These are phyloP conservation scores for Stichopus horrens DNA, from an alignment of 53 echinoderm and acorn worm genomes.

Conservation along the genomic window DNA sequence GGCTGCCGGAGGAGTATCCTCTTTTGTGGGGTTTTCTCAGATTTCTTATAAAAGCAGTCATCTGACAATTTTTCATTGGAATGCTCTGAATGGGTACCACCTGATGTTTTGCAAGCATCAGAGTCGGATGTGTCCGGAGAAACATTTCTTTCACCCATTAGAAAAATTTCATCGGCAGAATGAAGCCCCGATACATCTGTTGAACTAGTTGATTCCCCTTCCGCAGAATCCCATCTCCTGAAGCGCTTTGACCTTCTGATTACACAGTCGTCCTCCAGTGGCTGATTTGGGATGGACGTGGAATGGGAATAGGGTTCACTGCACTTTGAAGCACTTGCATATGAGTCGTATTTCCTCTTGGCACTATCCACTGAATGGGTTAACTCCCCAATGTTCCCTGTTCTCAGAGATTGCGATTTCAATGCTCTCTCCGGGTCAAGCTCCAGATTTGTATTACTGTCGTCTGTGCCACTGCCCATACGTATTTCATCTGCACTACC, in stretches of 20 bases:
- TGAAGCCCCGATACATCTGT: background rate
- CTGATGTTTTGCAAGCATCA: background rate
- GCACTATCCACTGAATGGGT: background rate
- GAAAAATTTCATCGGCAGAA: slow-evolving; percentile 9
- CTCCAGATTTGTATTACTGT: background rate
- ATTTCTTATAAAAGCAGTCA: background rate
- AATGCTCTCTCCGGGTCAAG: background rate
- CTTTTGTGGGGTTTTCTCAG: slow-evolving; percentile 10
- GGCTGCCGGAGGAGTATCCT: background rate
- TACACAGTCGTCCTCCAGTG: too few relatives aligned
- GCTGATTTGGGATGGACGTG: too few relatives aligned
- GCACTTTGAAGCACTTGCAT: background rate
- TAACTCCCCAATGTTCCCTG: background rate
- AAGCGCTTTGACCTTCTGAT: slow-evolving; percentile 32
- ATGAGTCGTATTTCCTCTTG: background rate
- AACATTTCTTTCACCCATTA: background rate
- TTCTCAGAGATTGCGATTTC: background rate
- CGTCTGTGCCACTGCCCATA: background rate
- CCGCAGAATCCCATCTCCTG: background rate
- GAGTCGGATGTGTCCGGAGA: background rate
- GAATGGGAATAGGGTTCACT: too few relatives aligned
- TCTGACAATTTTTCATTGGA: background rate
- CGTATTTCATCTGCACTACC: background rate
- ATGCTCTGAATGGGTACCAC: background rate
- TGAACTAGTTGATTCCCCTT: background rate